Conservation (phyloP, 2,888 invertebrate species). For the Tenthredo scrophulariae region DNA sequence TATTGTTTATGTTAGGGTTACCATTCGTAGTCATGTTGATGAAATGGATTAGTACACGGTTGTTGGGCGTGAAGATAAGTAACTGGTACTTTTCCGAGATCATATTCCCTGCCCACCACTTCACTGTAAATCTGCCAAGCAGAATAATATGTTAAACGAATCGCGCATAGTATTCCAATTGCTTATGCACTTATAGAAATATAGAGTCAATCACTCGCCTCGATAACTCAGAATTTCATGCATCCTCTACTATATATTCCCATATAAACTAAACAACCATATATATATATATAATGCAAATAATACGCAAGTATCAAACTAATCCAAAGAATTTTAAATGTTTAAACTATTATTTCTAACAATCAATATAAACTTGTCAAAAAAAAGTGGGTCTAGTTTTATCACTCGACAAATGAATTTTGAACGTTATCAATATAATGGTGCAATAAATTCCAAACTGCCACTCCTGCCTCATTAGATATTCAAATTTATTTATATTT, state of each 20-base stretch:
- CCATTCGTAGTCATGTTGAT: conserved; percentile 77
- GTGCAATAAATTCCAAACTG: too few relatives aligned
- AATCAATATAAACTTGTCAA: not conserved
- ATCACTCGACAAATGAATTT: too few relatives aligned
- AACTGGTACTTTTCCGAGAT: conserved; percentile 70
- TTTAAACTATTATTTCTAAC: not conserved
- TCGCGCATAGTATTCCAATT: not conserved
- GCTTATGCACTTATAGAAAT: not conserved
- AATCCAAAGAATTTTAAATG: too few relatives aligned
- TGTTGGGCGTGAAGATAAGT: conserved; percentile 77
- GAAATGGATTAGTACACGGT: conserved; percentile 75
- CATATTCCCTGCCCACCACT: conserved; percentile 69
- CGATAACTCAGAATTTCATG: not conserved
- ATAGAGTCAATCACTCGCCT: not conserved
- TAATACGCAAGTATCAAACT: too few relatives aligned
- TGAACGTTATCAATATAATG: too few relatives aligned
- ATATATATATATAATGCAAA: too few relatives aligned
- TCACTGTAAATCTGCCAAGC: conserved; percentile 72
- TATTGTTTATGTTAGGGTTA: conserved; percentile 63
- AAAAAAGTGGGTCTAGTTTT: too few relatives aligned
- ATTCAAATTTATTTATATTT: too few relatives aligned
- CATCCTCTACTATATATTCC: not conserved
- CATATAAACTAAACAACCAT: not conserved
- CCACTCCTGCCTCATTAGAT: too few relatives aligned
- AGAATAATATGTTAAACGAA: conserved; percentile 52